Percentiles rank a stretch among this genome's conserved stretches.
Evolutionary conservation across 2,113 vertebrate species (phyloP).

Genomic region (Dromas ardeola): DNA sequence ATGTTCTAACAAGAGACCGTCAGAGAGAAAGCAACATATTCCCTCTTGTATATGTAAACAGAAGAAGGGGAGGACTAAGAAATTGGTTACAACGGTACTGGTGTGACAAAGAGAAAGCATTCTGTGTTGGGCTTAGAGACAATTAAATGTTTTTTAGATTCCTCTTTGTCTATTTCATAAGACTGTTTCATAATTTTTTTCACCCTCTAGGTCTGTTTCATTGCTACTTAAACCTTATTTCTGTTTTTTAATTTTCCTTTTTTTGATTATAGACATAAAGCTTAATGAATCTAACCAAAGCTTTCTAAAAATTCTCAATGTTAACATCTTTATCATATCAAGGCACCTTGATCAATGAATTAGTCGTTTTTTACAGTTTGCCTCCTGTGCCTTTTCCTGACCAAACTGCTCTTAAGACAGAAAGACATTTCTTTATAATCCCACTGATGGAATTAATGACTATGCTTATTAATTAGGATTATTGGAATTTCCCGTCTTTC

Average conservation of each 20-base stretch:
- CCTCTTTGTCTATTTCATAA: background rate
- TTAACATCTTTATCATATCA: background rate
- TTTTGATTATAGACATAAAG: background rate
- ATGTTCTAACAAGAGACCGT: slow-evolving; percentile 40
- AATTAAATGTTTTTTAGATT: background rate
- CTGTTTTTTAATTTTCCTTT: background rate
- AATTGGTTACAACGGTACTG: background rate
- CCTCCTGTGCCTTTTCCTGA: background rate
- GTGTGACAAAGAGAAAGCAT: slow-evolving; percentile 21
- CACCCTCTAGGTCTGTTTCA: background rate
- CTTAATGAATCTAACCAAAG: background rate
- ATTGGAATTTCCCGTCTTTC: slow-evolving; percentile 22
- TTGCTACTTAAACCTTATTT: background rate
- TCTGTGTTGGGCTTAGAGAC: background rate
- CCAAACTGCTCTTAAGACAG: background rate
- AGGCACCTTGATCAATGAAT: background rate
- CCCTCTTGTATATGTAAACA: background rate
- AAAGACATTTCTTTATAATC: slow-evolving; percentile 1
- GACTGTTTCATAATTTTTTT: background rate
- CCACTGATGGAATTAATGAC: slow-evolving; percentile 25
- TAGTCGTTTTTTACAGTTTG: background rate
- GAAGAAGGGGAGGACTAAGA: background rate
- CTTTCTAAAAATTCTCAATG: background rate
- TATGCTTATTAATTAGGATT: slow-evolving; percentile 35
- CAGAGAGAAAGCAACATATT: slow-evolving; percentile 12